Evolutionary conservation across 2,888 invertebrate genomes (phyloP), one percentile per base, ranked within the genome.

Genomic region (Rhagonycha lutea): DNA sequence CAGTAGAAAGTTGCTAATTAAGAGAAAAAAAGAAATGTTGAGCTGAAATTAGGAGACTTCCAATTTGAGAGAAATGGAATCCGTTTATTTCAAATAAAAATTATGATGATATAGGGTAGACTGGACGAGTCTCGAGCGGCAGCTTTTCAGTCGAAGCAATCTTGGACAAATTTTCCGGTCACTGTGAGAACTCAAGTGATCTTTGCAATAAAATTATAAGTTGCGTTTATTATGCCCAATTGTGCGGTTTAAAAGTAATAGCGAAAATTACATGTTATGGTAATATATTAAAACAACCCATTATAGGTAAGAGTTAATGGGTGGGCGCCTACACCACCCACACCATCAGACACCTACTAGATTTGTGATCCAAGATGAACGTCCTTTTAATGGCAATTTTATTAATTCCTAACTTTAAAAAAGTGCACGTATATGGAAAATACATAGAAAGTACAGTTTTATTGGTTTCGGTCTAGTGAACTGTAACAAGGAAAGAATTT

Each of bases 271-370:
- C n/a, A 47, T n/a, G 47, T 47, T 47, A 47, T 47, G 47, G 47
- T 47, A 47, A 47, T 47, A 47, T 47, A 47, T 47, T 47, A 47
- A 47, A 47, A 47, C n/a, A 47, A n/a, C 47, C 73, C 68, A 70
- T 74, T 60, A 74, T 23, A 74, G 29, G 63, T 14, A 69, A 74
- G 23, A 26, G 70, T 69, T 60, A 61, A 70, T 69, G 61, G 67
- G 68, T 26, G 67, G 69, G 63, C 74, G 74, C 74, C 74, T 74
- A 70, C 74, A 67, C 70, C 74, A 74, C 74, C 74, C 74, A 74
- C 74, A 70, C 29, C 70, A 60, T 12, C 26, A 28, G 18, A 70
- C 74, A 74, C 74, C 70, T 61, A 74, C 70, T 60, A 60, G n/a
- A 26, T 61, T 61, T 63, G 47, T 14, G 23, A 70, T 74, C 70